Conservation (phyloP, 2,797 vertebrate species). For the Odontamblyopus lacepedii region DNA sequence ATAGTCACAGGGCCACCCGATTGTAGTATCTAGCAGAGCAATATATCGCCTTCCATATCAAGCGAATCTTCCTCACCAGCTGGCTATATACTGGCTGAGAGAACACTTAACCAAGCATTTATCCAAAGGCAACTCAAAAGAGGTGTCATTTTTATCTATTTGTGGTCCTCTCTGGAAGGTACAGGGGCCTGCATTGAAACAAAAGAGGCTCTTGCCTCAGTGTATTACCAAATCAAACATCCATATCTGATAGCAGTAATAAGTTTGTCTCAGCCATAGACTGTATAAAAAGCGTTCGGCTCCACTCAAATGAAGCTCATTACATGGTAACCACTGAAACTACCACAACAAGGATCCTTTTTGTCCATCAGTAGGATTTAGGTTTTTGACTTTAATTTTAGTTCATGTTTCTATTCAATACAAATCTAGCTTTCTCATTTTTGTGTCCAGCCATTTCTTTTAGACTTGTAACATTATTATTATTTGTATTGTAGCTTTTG, state of each 20-base stretch:
- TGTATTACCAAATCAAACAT: not conserved
- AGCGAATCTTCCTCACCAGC: slow-evolving; percentile 66
- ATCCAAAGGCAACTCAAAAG: slow-evolving; percentile 63
- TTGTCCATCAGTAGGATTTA: too few relatives aligned
- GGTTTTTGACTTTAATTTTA: too few relatives aligned
- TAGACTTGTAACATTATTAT: too few relatives aligned
- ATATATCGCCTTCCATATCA: slow-evolving; percentile 64
- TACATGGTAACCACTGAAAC: too few relatives aligned
- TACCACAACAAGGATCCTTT: too few relatives aligned
- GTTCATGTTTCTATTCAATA: too few relatives aligned
- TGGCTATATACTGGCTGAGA: slow-evolving; percentile 68
- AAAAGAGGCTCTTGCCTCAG: slow-evolving; percentile 40
- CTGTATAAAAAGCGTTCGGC: too few relatives aligned
- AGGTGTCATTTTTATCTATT: slow-evolving; percentile 73
- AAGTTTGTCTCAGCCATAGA: not conserved
- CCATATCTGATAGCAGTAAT: not conserved
- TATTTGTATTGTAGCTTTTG: too few relatives aligned
- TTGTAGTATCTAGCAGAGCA: slow-evolving; percentile 31
- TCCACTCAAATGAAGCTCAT: too few relatives aligned
- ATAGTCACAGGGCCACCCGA: slow-evolving; percentile 35
- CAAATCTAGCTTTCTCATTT: too few relatives aligned
- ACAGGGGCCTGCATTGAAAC: slow-evolving; percentile 55
- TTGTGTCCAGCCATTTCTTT: too few relatives aligned
- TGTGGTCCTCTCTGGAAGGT: slow-evolving; percentile 46
- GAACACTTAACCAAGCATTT: slow-evolving; percentile 74